Conservation (phyloP, 2,797 vertebrate genomes). For the Oryzias sinensis region DNA sequence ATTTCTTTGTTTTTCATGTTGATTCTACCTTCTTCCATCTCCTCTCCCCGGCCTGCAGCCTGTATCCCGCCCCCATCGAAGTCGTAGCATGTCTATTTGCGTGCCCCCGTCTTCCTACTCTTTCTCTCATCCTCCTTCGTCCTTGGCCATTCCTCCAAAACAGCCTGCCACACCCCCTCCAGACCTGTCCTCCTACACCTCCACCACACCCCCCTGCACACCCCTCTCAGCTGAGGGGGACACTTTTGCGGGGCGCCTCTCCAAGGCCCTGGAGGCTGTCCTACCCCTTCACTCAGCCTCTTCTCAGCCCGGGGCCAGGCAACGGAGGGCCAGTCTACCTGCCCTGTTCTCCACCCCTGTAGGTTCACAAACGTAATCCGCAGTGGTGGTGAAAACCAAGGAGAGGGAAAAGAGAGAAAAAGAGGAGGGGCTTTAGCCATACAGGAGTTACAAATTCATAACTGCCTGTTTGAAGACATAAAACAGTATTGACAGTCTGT, state of each 20-base stretch:
- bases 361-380: slow-evolving; percentile 75
- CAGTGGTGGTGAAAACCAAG: slow-evolving; percentile 53
- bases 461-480: neutral
- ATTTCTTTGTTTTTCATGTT: slow-evolving; percentile 61
- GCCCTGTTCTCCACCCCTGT: slow-evolving; percentile 95
- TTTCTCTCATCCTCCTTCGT: slow-evolving; percentile 58
- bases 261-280: slow-evolving; percentile 94
- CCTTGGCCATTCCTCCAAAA: slow-evolving; percentile 71
- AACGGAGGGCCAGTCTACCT: slow-evolving; percentile 94
- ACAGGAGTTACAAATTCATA: slow-evolving; percentile 31
- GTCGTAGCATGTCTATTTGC: slow-evolving; percentile 98
- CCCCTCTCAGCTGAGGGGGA: slow-evolving; percentile 83
- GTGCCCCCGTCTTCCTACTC: slow-evolving; percentile 87
- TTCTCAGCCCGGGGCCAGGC: slow-evolving; percentile 84
- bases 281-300: slow-evolving; percentile 90
- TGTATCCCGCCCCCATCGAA: slow-evolving; percentile 73
- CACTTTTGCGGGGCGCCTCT: slow-evolving; percentile 94
- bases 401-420: slow-evolving; percentile 26
- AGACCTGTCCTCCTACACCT: slow-evolving; percentile 74
- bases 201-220: slow-evolving; percentile 78
- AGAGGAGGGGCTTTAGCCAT: slow-evolving; percentile 13
- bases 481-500: neutral
- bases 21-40: slow-evolving; percentile 43
- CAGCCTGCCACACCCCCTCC: slow-evolving; percentile 88
- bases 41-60: slow-evolving; percentile 61